phyloP scores from a whole-genome alignment of 1,140 invertebrate species.

The Eriocheir sinensis region DNA sequence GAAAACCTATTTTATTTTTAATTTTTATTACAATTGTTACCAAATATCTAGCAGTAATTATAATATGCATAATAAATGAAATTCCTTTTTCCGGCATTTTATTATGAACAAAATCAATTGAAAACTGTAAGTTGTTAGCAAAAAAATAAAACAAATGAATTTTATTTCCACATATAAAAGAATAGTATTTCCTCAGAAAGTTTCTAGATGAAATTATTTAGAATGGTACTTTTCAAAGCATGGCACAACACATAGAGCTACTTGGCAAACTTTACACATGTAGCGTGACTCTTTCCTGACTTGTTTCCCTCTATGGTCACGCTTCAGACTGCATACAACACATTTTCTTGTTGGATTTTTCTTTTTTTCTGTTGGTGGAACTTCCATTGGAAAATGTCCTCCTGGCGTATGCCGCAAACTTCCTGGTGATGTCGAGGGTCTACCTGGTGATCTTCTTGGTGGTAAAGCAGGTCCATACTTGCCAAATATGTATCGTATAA shows the following conservation, averaged over 20 bases:
- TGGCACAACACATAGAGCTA: conserved; percentile 10
- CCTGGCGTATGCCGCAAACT: neutral
- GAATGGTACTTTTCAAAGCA: conserved; percentile 33
- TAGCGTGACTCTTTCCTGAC: conserved; percentile 30
- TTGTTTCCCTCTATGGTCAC: too few species aligned
- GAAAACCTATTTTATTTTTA: too few species aligned
- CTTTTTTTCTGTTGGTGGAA: conserved; percentile 33
- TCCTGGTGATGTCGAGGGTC: neutral
- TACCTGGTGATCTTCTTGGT: conserved; percentile 32
- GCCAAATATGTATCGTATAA: conserved; percentile 5
- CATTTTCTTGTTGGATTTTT: neutral
- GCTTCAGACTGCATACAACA: too few species aligned
- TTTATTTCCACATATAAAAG: too few species aligned
- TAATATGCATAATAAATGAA: too few species aligned
- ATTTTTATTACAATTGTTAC: too few species aligned
- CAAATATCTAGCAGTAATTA: too few species aligned
- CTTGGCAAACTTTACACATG: neutral
- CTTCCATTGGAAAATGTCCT: conserved; percentile 33
- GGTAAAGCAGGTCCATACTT: conserved; percentile 26
- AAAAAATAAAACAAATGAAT: too few species aligned
- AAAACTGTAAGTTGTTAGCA: too few species aligned
- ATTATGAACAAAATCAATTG: too few species aligned
- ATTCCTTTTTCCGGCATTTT: too few species aligned
- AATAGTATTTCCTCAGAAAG: too few species aligned
- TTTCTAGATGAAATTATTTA: neutral